Percentiles rank a stretch among this genome's conserved stretches.
Evolutionary conservation across 2,888 invertebrate genomes (phyloP).

Genomic region (Nemoura dubitans): DNA sequence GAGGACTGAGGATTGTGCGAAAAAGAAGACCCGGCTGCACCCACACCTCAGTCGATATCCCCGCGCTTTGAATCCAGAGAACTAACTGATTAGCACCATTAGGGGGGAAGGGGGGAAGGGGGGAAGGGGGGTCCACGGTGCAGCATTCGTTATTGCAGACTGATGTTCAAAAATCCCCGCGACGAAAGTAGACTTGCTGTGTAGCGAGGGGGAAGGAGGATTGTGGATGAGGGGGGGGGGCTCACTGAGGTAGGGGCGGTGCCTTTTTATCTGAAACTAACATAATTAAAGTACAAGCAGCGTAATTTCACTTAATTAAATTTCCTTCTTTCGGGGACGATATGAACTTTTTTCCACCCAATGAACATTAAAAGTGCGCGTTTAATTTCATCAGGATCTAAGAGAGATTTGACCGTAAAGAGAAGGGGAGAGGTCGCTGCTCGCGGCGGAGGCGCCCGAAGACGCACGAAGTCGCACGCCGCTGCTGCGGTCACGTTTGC

Average conservation of each 20-base stretch:
- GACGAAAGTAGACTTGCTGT: neutral
- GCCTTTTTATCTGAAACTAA: conserved; percentile 63
- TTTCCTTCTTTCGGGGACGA: conserved; percentile 64
- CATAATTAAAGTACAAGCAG: conserved; percentile 67
- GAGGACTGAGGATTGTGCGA: no score
- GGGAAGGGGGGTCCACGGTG: neutral
- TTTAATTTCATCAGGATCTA: conserved; percentile 65
- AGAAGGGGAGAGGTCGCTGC: conserved; percentile 56
- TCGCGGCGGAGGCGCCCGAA: conserved; percentile 39
- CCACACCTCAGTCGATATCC: no score
- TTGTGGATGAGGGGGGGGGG: conserved; percentile 60
- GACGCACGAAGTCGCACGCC: neutral
- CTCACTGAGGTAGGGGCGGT: conserved; percentile 54
- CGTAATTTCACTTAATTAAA: conserved; percentile 68
- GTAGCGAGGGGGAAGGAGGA: no score
- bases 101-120: conserved; percentile 22
- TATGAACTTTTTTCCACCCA: conserved; percentile 65
- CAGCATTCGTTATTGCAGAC: conserved; percentile 1
- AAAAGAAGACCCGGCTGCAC: no score
- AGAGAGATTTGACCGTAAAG: conserved; percentile 64
- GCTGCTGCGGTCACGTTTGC: no score
- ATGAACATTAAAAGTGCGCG: conserved; percentile 65
- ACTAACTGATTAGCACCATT: no score
- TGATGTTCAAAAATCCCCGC: conserved; percentile 17
- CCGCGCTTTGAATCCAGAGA: no score